Evolutionary conservation across 2,113 vertebrate species (phyloP).

Genomic region (Willisornis vidua): DNA sequence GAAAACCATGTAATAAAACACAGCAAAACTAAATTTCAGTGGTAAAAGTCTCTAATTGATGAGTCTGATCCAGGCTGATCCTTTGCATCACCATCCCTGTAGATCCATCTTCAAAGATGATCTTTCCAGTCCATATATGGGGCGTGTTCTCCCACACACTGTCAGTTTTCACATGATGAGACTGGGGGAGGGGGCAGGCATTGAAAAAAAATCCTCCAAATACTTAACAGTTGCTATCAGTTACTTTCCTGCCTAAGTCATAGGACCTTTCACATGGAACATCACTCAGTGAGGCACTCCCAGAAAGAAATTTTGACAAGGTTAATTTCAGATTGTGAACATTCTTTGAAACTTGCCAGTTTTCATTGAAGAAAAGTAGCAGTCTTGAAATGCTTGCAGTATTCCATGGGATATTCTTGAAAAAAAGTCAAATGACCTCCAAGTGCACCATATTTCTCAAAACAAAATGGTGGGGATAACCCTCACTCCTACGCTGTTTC

Average conservation of each 20-base stretch:
- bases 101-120: too few relatives aligned
- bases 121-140: too few relatives aligned
- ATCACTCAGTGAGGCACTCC: background rate
- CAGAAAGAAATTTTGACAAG: background rate
- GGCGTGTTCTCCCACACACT: background rate
- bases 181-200: accelerated
- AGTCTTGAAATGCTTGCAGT: background rate
- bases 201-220: background rate
- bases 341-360: background rate
- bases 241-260: background rate
- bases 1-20: too few relatives aligned
- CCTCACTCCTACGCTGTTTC: background rate
- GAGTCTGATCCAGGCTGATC: too few relatives aligned
- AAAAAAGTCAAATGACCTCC: background rate
- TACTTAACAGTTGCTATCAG: background rate
- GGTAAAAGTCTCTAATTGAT: too few relatives aligned
- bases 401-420: background rate
- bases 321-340: background rate
- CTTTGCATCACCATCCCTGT: too few relatives aligned
- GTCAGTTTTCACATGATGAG: background rate
- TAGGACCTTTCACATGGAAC: background rate
- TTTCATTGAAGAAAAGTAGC: background rate
- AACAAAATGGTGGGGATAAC: background rate
- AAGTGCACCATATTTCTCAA: background rate
- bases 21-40: too few relatives aligned